A percentile compares a stretch with the other conserved stretches of the same genome.
Conservation (phyloP, 2,113 vertebrate species). For the Podarcis cretensis region DNA sequence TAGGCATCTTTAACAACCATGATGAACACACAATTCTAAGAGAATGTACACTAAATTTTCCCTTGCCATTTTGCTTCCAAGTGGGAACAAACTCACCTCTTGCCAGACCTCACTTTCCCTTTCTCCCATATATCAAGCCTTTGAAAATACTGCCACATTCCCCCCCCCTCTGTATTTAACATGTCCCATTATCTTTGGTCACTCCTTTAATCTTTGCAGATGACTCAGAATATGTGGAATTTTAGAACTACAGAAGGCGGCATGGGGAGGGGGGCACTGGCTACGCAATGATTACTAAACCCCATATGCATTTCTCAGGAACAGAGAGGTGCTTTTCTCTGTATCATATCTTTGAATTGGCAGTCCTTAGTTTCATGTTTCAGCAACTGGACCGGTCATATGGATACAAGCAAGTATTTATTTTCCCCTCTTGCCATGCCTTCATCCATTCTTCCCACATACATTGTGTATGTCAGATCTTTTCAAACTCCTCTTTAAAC, state of each 20-base stretch:
- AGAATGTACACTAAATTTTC: not conserved
- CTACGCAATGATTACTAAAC: not conserved
- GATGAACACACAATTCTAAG: constrained; percentile 4
- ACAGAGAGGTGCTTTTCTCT: not conserved
- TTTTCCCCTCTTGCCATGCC: not conserved
- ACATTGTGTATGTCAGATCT: not conserved
- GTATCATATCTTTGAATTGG: constrained; percentile 4
- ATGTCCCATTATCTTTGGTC: not conserved
- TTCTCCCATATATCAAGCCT: not conserved
- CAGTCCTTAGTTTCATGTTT: constrained; percentile 28
- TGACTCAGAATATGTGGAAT: constrained; percentile 23
- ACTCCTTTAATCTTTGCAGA: not conserved
- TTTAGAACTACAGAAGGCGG: not conserved
- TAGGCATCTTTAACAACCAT: constrained; percentile 13
- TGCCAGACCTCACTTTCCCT: not conserved
- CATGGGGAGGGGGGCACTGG: not conserved
- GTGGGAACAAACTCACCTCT: not conserved
- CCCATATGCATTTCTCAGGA: not conserved
- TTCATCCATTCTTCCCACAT: not conserved
- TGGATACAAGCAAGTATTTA: not conserved
- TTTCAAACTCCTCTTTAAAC: constrained; percentile 21
- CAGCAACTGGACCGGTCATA: constrained; percentile 28
- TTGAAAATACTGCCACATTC: too few relatives aligned
- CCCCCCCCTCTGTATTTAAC: not conserved
- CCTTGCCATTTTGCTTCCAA: too few relatives aligned